phyloP scores from a whole-genome alignment of 2,113 vertebrate genomes.

The Phalacrocorax brasilianus region DNA sequence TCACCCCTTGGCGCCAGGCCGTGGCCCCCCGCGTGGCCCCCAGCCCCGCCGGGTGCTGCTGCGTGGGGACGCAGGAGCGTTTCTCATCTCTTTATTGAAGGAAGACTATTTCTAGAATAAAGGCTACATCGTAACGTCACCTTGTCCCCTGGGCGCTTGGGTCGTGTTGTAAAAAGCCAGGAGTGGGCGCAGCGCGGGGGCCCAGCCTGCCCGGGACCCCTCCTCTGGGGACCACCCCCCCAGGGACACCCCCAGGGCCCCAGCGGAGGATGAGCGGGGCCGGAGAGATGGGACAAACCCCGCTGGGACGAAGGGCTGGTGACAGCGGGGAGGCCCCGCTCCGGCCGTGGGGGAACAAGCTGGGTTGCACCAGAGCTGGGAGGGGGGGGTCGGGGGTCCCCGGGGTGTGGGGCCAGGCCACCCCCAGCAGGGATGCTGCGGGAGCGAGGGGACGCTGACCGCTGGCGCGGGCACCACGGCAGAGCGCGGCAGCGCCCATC shows the following conservation, averaged over 20 bases:
- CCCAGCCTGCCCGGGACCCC: neutral
- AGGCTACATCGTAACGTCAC: slow-evolving; percentile 37
- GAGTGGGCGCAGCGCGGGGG: neutral
- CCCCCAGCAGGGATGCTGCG: neutral
- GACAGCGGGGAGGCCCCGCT: neutral
- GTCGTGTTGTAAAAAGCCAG: slow-evolving; percentile 4
- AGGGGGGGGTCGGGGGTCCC: neutral
- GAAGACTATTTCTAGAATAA: slow-evolving; percentile 74
- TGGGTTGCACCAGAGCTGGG: neutral
- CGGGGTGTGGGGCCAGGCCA: neutral
- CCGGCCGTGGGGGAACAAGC: neutral
- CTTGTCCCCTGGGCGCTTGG: neutral
- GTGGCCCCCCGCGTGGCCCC: no score
- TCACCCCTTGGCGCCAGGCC: no score
- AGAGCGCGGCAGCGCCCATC: neutral
- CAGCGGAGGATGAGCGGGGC: neutral
- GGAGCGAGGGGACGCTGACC: neutral
- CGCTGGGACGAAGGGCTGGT: neutral
- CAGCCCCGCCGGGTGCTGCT: neutral
- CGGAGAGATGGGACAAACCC: neutral
- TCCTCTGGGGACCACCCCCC: neutral
- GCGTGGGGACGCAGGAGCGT: neutral
- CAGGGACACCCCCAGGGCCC: neutral
- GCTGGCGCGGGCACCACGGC: neutral
- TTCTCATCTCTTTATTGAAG: slow-evolving; percentile 64